Evolutionary conservation across 2,888 invertebrate species (phyloP).

Genomic region (Mermis nigrescens): DNA sequence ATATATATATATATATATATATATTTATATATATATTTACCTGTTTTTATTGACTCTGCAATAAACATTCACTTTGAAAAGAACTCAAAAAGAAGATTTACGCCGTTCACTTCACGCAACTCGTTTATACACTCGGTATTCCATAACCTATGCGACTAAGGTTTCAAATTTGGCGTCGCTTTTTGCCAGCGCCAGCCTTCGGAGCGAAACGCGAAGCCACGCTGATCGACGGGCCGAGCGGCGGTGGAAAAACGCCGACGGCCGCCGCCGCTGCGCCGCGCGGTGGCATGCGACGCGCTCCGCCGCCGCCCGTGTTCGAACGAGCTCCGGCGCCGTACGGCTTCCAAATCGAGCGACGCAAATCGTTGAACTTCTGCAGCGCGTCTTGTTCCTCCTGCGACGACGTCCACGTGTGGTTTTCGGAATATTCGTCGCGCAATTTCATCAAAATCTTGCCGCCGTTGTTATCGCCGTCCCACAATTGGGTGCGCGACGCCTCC

Average conservation of each 20-base stretch:
- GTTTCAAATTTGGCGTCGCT: not conserved
- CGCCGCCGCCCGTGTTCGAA: not conserved
- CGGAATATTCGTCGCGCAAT: conserved; percentile 17
- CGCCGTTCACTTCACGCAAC: too few species aligned
- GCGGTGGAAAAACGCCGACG: not conserved
- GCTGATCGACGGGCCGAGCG: not conserved
- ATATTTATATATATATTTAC: too few species aligned
- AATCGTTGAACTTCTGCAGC: not conserved
- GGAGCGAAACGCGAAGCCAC: not conserved
- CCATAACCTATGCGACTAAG: too few species aligned
- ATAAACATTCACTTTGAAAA: too few species aligned
- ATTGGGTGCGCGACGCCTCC: conserved; percentile 21
- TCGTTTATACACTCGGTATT: too few species aligned
- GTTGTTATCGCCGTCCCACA: conserved; percentile 25
- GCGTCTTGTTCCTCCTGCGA: conserved; percentile 15
- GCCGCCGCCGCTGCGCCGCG: too few species aligned
- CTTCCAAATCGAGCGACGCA: not conserved
- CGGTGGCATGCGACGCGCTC: not conserved
- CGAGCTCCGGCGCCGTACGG: not conserved
- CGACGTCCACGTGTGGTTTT: conserved; percentile 18
- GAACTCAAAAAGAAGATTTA: too few species aligned
- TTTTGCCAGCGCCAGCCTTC: not conserved
- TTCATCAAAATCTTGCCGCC: conserved; percentile 25
- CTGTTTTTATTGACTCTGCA: too few species aligned
- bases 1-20: too few species aligned